Evolutionary conservation across 2,797 vertebrate species (phyloP), one percentile per base, ranked within the genome.

Genomic region (Hypotaenidia philippensis): DNA sequence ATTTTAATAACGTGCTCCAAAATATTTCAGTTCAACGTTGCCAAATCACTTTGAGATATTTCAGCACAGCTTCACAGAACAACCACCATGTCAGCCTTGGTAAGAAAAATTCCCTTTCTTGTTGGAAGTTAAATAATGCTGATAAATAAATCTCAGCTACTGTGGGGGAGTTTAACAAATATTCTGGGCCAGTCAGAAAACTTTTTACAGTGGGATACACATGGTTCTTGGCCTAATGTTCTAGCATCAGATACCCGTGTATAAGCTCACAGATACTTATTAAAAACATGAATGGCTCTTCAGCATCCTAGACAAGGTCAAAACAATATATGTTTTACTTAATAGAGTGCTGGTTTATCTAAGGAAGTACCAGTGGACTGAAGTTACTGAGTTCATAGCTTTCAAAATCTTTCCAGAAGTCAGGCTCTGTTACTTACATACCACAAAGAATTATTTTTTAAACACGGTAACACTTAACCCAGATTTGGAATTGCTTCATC

Each of bases 401-500:
- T 84, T 44, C n/a, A 27, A 78, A 68, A 63, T 9, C 5, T 41
- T 59, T 63, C 47, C 27, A 52, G 49, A 68, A 60, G 53, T 36
- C 44, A 59, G 13, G 6, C 38, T 65, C 56, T 8, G 2, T 49
- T 85, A 76, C 72, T 64, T 50, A 56, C 3, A 18, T 40, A 40
- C 19, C 56, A 38, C 44, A 31, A 83, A 63, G 44, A 74, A 85
- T 44, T 80, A 26, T 50, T 77, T 65, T 94, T 91, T 89, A 60
- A 71, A 16, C 79, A 52, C 72, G 81, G 60, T 80, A 81, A 93
- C 66, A 0, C 82, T 91, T 89, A 80, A 68, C 89, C 87, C 88
- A 94, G 82, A 92, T 89, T 57, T 55, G 56, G 57, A 76, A 55
- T 94, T 95, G 91, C 93, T 81, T 91, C 65, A 95, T 65, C 64